Evolutionary conservation across 2,888 invertebrate species (phyloP).

Genomic region (Andrena minutula): DNA sequence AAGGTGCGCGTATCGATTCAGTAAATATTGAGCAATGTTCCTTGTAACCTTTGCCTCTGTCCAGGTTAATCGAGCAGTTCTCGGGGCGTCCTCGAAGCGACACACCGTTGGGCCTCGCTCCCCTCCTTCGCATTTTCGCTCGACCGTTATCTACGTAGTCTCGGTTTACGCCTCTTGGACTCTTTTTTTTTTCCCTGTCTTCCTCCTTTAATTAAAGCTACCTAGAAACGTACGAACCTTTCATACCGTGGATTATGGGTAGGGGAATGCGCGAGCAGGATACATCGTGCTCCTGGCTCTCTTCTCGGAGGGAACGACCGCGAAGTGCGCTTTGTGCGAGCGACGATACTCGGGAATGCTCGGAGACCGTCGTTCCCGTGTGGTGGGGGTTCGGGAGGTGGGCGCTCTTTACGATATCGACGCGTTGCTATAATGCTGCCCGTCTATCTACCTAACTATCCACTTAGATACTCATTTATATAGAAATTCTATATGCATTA

Average conservation of each 20-base stretch:
- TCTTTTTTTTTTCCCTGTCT: neutral
- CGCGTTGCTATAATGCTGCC: constrained; percentile 22
- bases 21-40: constrained; percentile 72
- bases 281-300: neutral
- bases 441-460: constrained; percentile 62
- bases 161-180: neutral
- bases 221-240: constrained; percentile 29
- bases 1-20: constrained; percentile 48
- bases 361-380: neutral
- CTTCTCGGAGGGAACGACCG: neutral
- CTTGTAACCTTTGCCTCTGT: constrained; percentile 57
- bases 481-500: constrained; percentile 39
- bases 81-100: constrained; percentile 30
- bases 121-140: constrained; percentile 38
- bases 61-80: constrained; percentile 40
- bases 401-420: constrained; percentile 19
- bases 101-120: constrained; percentile 15
- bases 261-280: constrained; percentile 3
- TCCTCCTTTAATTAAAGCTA: constrained; percentile 20
- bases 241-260: constrained; percentile 6
- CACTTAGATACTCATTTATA: constrained; percentile 62
- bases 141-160: neutral
- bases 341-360: neutral
- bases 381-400: neutral
- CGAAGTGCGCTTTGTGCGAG: constrained; percentile 29